Percentiles rank a stretch among this genome's conserved stretches.
phyloP scores from a whole-genome alignment of 2,888 invertebrate genomes.

The Myopa testacea region DNA sequence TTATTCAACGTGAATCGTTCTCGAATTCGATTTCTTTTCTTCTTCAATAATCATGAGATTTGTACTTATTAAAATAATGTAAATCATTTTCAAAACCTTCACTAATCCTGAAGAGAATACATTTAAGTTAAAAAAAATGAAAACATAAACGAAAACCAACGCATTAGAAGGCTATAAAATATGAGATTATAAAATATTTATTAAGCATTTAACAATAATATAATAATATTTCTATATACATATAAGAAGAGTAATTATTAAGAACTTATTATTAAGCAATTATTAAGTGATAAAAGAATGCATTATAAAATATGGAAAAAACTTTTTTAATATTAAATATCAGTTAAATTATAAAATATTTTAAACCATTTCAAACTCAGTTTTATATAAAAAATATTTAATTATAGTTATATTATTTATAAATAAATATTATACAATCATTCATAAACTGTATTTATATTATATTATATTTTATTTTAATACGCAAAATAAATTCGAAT shows the following conservation, averaged over 20 bases:
- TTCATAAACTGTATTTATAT: no score
- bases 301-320: not conserved
- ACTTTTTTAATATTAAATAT: not conserved
- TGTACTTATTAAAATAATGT: no score
- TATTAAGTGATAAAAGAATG: not conserved
- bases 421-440: not conserved
- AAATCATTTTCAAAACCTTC: no score
- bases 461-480: not conserved
- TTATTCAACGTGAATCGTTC: no score
- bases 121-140: conserved; percentile 6
- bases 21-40: no score
- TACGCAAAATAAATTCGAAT: not conserved
- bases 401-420: not conserved
- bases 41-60: no score
- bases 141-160: not conserved
- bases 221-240: not conserved
- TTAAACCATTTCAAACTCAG: not conserved
- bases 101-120: no score
- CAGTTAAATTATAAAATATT: no score
- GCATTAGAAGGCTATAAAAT: conserved; percentile 1
- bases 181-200: conserved; percentile 8
- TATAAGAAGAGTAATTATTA: not conserved
- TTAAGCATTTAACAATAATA: not conserved
- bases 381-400: not conserved
- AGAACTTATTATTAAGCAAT: not conserved